A percentile compares a stretch with the other conserved stretches of the same genome.
Conservation (phyloP, 2,113 vertebrate genomes). For the Sterrhoptilus dennistouni region DNA sequence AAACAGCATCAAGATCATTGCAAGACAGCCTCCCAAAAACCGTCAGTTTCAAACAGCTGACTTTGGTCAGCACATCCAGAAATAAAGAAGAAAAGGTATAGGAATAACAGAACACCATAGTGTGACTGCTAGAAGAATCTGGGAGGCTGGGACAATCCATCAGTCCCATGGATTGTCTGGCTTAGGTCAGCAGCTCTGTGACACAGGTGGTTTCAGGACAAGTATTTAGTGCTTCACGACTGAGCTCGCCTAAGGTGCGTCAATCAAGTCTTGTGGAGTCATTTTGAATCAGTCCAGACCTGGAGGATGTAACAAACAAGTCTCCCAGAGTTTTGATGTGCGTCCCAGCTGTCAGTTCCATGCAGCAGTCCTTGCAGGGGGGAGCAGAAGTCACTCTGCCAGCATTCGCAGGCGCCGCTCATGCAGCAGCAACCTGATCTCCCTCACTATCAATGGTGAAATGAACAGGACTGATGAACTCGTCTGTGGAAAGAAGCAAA, state of each 20-base stretch:
- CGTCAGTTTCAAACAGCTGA: background rate
- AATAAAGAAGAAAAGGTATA: slow-evolving; percentile 34
- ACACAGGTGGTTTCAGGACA: background rate
- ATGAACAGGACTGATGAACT: slow-evolving; percentile 88
- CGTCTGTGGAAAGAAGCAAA: slow-evolving; percentile 77
- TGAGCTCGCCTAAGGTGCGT: background rate
- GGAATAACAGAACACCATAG: background rate
- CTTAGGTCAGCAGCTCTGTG: background rate
- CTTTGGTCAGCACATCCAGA: slow-evolving; percentile 20
- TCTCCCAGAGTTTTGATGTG: background rate
- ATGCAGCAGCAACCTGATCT: slow-evolving; percentile 75
- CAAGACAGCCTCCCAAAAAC: background rate
- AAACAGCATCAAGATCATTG: background rate
- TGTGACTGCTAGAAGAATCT: background rate
- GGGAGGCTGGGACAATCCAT: background rate
- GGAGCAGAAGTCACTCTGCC: slow-evolving; percentile 50
- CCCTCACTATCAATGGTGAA: slow-evolving; percentile 80
- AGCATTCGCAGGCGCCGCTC: slow-evolving; percentile 55
- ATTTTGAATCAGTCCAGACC: background rate
- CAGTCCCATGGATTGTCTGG: background rate
- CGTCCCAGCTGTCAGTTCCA: background rate
- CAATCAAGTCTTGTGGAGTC: background rate
- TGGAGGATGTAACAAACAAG: background rate
- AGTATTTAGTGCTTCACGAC: background rate
- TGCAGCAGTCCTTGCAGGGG: background rate